These are phyloP conservation scores for Cynopterus brachyotis DNA, from an alignment of 2,113 vertebrate species.

Conservation along the genomic window DNA sequence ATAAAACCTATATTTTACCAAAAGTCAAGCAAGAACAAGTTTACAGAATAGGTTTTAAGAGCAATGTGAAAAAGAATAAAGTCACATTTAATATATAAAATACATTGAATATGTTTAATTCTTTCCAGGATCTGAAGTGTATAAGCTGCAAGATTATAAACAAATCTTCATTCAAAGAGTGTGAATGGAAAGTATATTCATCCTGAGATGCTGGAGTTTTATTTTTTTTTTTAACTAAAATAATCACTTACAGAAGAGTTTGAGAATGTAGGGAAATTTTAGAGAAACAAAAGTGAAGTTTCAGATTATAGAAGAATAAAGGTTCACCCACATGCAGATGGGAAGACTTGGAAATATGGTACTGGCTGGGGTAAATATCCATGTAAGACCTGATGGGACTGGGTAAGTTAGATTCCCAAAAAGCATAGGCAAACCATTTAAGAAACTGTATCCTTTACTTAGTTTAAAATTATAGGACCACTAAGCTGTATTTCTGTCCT, in stretches of 20 bases:
- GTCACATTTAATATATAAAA: background rate
- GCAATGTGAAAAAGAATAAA: background rate
- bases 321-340: rapidly evolving
- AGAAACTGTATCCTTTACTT: background rate
- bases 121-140: background rate
- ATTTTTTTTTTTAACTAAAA: no score
- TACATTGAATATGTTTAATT: background rate
- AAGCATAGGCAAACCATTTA: no score
- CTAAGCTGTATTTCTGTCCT: background rate
- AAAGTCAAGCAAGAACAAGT: background rate
- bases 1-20: background rate
- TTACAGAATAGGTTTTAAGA: background rate
- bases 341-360: background rate
- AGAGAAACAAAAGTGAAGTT: background rate
- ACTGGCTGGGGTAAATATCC: background rate
- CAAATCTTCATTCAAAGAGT: background rate
- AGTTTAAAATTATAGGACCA: background rate
- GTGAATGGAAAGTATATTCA: background rate
- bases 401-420: background rate
- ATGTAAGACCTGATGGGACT: no score
- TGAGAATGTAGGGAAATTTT: background rate
- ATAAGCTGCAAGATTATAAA: background rate
- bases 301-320: background rate
- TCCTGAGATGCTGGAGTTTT: background rate
- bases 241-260: rapidly evolving